Conservation (phyloP, 2,888 invertebrate species). For the Caenorhabditis doughertyi region DNA sequence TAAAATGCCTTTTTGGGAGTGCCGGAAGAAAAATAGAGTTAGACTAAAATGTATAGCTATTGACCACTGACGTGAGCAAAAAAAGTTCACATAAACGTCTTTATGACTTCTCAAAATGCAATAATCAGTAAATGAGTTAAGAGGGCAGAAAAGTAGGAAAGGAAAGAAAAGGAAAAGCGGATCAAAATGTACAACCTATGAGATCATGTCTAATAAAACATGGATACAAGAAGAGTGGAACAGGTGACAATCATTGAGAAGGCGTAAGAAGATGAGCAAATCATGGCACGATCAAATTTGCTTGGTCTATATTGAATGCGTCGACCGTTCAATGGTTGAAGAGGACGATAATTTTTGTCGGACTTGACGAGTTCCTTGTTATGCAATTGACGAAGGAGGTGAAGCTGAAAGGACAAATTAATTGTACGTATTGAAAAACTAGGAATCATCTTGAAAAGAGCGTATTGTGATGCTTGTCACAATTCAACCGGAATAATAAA, state of each 20-base stretch:
- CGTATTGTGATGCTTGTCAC: not conserved
- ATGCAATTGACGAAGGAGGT: constrained; percentile 67
- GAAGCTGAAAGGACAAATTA: constrained; percentile 67
- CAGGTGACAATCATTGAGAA: constrained; percentile 21
- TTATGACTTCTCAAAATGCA: constrained; percentile 46
- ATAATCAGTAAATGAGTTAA: constrained; percentile 38
- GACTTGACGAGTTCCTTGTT: constrained; percentile 54
- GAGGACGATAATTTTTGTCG: constrained; percentile 77
- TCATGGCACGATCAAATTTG: constrained; percentile 66
- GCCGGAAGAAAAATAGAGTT: not conserved
- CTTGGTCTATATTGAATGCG: constrained; percentile 75
- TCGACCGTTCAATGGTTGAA: constrained; percentile 80
- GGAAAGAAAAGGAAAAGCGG: constrained; percentile 2
- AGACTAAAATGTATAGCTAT: not conserved
- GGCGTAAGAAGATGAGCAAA: constrained; percentile 61
- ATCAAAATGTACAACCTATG: constrained; percentile 36
- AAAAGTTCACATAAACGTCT: constrained; percentile 13
- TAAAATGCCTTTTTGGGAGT: too few species aligned
- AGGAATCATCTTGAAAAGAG: not conserved
- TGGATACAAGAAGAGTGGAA: constrained; percentile 24
- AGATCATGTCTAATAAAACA: constrained; percentile 48
- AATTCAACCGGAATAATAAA: constrained; percentile 31
- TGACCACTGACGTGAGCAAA: not conserved
- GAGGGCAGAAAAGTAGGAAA: not conserved
- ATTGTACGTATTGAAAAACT: constrained; percentile 12